Evolutionary conservation across 2,888 invertebrate genomes (phyloP).

Genomic region (Papilio gigon): DNA sequence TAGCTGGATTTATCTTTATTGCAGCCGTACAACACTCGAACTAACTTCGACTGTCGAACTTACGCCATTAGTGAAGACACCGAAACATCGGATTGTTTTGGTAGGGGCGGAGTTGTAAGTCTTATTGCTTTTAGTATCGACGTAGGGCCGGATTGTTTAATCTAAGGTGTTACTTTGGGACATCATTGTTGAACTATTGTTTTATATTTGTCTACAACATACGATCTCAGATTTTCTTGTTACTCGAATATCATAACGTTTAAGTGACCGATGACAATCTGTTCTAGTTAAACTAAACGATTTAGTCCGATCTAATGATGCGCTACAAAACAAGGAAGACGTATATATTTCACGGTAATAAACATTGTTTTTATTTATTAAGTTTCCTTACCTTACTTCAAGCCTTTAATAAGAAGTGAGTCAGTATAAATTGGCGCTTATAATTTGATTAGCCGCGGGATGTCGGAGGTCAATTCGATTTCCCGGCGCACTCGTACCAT

Average conservation of each 20-base stretch:
- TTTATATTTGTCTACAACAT: slow-evolving; percentile 10
- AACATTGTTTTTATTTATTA: not conserved
- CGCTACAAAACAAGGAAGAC: too few species aligned
- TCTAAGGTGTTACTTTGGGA: slow-evolving; percentile 70
- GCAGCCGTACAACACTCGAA: slow-evolving; percentile 81
- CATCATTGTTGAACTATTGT: slow-evolving; percentile 42
- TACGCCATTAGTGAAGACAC: slow-evolving; percentile 82
- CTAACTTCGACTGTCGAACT: slow-evolving; percentile 82
- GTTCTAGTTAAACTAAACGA: too few species aligned
- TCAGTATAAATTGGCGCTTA: slow-evolving; percentile 11
- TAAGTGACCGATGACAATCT: too few species aligned
- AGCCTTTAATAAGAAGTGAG: not conserved
- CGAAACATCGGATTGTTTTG: slow-evolving; percentile 81
- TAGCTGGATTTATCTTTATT: slow-evolving; percentile 83
- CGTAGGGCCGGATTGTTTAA: slow-evolving; percentile 77
- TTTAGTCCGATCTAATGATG: too few species aligned
- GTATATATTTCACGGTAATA: not conserved
- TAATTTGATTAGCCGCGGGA: slow-evolving; percentile 13
- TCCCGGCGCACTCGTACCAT: slow-evolving; percentile 12
- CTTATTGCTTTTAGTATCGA: slow-evolving; percentile 80
- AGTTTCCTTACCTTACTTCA: not conserved
- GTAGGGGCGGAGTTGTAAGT: slow-evolving; percentile 80
- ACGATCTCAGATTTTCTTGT: not conserved
- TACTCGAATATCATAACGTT: too few species aligned
- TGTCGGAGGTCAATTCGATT: slow-evolving; percentile 12